Base-by-base conservation (phyloP, 2,888 invertebrate species). In the Alloscopus bannaensis region DNA sequence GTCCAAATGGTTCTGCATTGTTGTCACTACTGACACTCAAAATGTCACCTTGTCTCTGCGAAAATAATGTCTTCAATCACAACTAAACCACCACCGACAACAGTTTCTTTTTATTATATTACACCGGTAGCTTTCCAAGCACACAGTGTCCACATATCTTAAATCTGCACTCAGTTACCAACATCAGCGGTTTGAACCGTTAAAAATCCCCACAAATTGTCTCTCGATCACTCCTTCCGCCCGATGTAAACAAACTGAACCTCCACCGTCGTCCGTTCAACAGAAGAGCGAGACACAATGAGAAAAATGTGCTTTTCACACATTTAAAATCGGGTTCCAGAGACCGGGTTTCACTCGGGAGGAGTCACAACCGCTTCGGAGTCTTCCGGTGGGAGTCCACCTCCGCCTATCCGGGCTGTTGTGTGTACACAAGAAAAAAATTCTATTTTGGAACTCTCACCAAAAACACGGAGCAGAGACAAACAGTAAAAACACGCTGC, bases 1-100 rank as follows among this genome's bases (percentile, higher is more conserved):
- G 70, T 85, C 84, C 73, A 84, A 79, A 73, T 85, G 85, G 77
- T 82, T 84, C 60, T 85, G 85, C 84, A 84, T 84, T 36, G 6
- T 81, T 2, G 28, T 57, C n/a, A n/a, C 57, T 24, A 26, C 57
- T 57, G 26, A n/a, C n/a, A n/a, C 40, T 29, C 18, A 52, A 22
- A 65, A 26, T 65, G 24, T 62, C 4, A 29, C 13, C 28, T 31
- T 22, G n/a, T n/a, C n/a, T n/a, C n/a, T n/a, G n/a, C n/a, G n/a
- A 24, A 13, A 6, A 13, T 50, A 13, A 36, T 1, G 3, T 31
- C 8, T 45, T 24, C 8, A 45, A 42, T 64, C 45, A 42, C 60
- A 26, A 3, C 20, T 29, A 8, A 18, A 70, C 18, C 57, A 70
- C 6, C 36, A 52, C 70, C 59, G 70, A 70, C 13, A 3, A 59